Evolutionary conservation across 2,797 vertebrate genomes (phyloP), one percentile per base, ranked within the genome.

Genomic region (Bufotes viridis): DNA sequence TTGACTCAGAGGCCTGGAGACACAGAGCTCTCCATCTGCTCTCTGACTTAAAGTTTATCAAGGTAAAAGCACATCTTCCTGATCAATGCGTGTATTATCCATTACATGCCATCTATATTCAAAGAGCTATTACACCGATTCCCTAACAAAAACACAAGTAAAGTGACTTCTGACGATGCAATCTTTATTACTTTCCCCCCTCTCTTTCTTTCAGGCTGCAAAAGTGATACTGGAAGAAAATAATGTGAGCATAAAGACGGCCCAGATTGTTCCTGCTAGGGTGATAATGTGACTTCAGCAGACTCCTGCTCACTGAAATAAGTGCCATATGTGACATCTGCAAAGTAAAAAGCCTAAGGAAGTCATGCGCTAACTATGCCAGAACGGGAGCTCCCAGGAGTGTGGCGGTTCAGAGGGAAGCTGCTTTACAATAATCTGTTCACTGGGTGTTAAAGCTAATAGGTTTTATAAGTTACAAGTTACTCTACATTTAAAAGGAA

Each of bases 181-280:
- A 70, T 86, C 42, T 86, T 58, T 81, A 65, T 79, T 14, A 51
- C 29, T 17, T 3, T 34, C 18, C 63, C 63, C 65, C 60, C 65
- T 15, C 17, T 15, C 22, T 74, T 14, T 20, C 13, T 42, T 17
- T 76, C 63, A 78, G 24, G 69, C n/a, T 57, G 74, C n/a, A 81
- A 58, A 87, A 81, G 78, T 74, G 53, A 81, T 51, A 81, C 34
- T 74, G 58, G 34, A 55, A 63, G 58, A 29, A 60, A 83, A 67
- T 26, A 82, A 75, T 76, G 34, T 67, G 79, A 53, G 55, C 67
- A 61, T 65, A 11, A 90, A 92, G 17, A 92, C 91, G 51, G 90
- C 90, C 92, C 94, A 94, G 0, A 49, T 65, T 78, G 55, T n/a
- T 79, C 42, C 76, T 60, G 15, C 20, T 22, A 53, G 34, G 63